Percentiles rank a stretch among this genome's conserved stretches.
Evolutionary conservation across 2,113 vertebrate genomes (phyloP).

Genomic region (Mustela nigripes): DNA sequence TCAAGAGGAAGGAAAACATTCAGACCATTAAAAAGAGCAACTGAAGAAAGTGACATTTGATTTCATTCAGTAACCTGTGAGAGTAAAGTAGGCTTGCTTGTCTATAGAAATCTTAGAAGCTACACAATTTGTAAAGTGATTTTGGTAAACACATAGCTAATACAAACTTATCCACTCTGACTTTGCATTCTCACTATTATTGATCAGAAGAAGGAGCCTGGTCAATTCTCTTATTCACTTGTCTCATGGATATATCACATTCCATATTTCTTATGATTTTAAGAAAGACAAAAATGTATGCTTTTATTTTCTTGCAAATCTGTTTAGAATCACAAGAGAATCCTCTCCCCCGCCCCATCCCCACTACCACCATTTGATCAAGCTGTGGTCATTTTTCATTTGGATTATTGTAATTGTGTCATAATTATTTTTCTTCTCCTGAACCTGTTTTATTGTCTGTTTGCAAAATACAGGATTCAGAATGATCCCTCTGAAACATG

Average conservation of each 20-base stretch:
- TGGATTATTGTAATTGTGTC: not conserved
- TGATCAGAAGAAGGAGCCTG: not conserved
- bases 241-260: not conserved
- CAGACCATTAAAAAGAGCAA: not conserved
- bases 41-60: not conserved
- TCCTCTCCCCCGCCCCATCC: fast-evolving
- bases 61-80: not conserved
- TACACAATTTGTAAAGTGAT: not conserved
- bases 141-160: not conserved
- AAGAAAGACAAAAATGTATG: not conserved
- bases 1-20: not conserved
- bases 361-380: not conserved
- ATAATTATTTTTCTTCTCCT: not conserved
- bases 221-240: not conserved
- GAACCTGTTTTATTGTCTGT: not conserved
- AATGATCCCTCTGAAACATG: not conserved
- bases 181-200: not conserved
- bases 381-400: not conserved
- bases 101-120: not conserved
- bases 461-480: not conserved
- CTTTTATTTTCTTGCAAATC: not conserved
- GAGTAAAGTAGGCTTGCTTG: not conserved
- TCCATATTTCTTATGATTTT: not conserved
- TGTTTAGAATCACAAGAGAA: not conserved
- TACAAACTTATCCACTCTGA: not conserved